phyloP scores from a whole-genome alignment of 1,140 invertebrate species.

The Brachionus plicatilis region DNA sequence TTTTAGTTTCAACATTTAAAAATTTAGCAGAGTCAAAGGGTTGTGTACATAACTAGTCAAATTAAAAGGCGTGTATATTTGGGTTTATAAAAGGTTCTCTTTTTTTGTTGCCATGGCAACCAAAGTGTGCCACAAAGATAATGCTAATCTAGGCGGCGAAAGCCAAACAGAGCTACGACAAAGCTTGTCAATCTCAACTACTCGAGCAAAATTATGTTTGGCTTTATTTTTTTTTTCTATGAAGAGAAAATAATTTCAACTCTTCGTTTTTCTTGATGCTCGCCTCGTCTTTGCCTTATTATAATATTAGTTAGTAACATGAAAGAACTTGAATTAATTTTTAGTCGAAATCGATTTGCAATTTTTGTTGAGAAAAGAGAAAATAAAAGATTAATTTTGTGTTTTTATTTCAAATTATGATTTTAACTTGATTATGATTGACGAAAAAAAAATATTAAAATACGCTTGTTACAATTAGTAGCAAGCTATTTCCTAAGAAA shows the following conservation, averaged over 20 bases:
- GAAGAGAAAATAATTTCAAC: conserved; percentile 19
- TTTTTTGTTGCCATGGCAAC: not conserved
- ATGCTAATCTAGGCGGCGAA: not conserved
- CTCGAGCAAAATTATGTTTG: conserved; percentile 6
- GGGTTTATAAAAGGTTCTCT: not conserved
- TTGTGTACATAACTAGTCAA: not conserved
- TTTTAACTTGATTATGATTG: conserved; percentile 17
- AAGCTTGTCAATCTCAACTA: not conserved
- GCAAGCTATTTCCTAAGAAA: not conserved
- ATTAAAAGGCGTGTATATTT: not conserved
- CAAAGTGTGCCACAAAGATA: not conserved
- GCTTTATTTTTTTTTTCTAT: not conserved
- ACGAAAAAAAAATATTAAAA: not conserved
- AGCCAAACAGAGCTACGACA: not conserved
- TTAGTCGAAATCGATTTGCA: conserved; percentile 26
- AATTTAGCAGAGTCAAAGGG: not conserved
- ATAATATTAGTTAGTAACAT: conserved; percentile 20
- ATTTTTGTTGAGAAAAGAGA: not conserved
- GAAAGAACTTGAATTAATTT: not conserved
- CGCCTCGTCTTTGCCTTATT: conserved; percentile 5
- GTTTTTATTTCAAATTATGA: conserved; percentile 25
- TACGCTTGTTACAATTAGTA: not conserved
- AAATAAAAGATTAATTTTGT: not conserved
- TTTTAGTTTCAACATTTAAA: not conserved
- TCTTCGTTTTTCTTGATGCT: not conserved